Base-by-base conservation (phyloP, 2,797 vertebrate species). In the Sternotherus odoratus region DNA sequence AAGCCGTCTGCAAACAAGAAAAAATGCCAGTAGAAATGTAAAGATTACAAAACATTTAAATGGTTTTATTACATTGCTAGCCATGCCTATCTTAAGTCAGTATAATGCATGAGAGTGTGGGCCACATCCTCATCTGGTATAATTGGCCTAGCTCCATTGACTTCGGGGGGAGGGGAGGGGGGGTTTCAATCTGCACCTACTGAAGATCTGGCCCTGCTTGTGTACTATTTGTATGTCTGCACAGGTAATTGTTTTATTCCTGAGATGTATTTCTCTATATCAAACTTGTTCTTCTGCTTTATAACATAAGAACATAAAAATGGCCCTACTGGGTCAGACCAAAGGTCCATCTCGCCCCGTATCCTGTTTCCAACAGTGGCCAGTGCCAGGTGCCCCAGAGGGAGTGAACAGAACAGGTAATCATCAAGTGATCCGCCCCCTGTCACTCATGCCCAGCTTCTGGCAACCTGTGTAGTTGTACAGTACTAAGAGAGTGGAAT, bases 31-130 rank as follows among this genome's bases (percentile, higher is more conserved):
- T 43, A 51, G 30, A 63, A 69, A 69, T 69, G n/a, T 87, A 33
- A 63, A 49, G 33, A 92, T 56, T 24, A n/a, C 9, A 28, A 57
- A 43, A 5, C 2, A 56, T 94, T 94, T 92, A 36, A 69, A 69
- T 23, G 3, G 4, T 1, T 92, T 69, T 93, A 82, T 93, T 95
- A 92, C 5, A 43, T 80, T 89, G 50, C 1, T 63, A 77, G n/a
- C 54, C 46, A 50, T 91, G 4, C 49, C 72, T 80, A 19, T 85
- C 21, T 28, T 77, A 83, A 93, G 12, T 28, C 74, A 5, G 3
- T 83, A 79, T 84, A 90, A 91, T 8, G 79, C 56, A 24, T 21
- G 87, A 48, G 26, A 48, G 12, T 46, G 12, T 75, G 43, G 43
- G 8, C 43, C 8, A 75, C 12, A 48, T 26, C 72, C 13, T 75